Base-by-base conservation (phyloP, 1,140 invertebrate species). In the Probaryconus sp. region DNA sequence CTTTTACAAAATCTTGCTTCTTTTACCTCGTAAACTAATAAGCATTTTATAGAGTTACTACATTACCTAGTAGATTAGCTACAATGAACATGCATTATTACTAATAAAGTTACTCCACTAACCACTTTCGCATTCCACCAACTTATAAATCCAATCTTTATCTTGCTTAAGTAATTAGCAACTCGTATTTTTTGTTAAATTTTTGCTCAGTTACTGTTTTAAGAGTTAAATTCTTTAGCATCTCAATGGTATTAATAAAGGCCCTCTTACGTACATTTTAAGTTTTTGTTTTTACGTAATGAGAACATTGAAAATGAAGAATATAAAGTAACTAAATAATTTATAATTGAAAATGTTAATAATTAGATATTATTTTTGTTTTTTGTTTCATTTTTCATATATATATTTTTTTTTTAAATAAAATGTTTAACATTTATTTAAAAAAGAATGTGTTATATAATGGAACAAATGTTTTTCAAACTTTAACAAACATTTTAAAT, bases 11-110 rank as follows among this genome's bases (percentile, higher is more conserved):
- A 65, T 17, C 47, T n/a, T 45, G 20, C 45, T 68, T 53, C 58
- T 63, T 74, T 58, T 74, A 13, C 40, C 42, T 42, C 42, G 42
- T 68, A 68, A 74, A 67, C 42, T 61, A 74, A 68, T 74, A 68
- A 63, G 42, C 48, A 11, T 55, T 74, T 74, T 56, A 74, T 56
- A 37, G 38, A 48, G 16, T 56, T 42, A 40, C 38, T 31, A 38
- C 20, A 60, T 31, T 37, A 33, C 17, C 33, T 7, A 31, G 26
- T 17, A 24, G 28, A 60, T 68, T 70, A 30, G 31, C 45, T 30
- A 47, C 17, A 56, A 47, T 58, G 14, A 16, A 38, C 6, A 17
- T 30, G 21, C 30, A 40, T 51, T 53, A 60, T 48, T 21, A 48
- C 24, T 42, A 55, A 60, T 67, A 72, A 60, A 58, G 33, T 63